Base-by-base conservation (phyloP, 2,888 invertebrate genomes). In the Hetaerina titia region DNA sequence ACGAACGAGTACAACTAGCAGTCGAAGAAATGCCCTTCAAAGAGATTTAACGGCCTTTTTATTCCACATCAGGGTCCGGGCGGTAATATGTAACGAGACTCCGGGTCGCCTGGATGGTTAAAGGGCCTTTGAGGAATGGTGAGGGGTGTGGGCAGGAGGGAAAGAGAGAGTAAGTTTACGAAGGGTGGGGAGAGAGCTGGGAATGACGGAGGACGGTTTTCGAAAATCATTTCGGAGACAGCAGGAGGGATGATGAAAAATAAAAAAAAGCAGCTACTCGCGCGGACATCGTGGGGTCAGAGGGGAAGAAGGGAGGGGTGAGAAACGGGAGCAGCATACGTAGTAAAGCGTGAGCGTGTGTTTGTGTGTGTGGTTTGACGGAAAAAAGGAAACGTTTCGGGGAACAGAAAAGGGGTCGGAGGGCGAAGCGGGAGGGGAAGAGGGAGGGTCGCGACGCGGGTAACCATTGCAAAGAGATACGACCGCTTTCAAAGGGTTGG, bases 381-480 rank as follows among this genome's bases (percentile, higher is more conserved):
- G 69, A 92, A 69, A 90, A 90, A 90, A 90, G 60, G 90, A 90
- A 89, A 19, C 11, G 31, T 81, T 81, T 81, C 25, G 81, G 60
- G 17, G 60, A 17, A 17, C 60, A 31, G 81, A 89, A n/a, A 64
- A n/a, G 69, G 56, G 74, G 92, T 11, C 57, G 9, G 64, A 56
- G 45, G 15, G 22, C 31, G 89, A 22, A 0, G 89, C 9, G 57
- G 57, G 45, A 13, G 19, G 92, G 69, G 45, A 69, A n/a, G 56
- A 7, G 89, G 45, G 45, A 22, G 56, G 69, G 64, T n/a, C 13
- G 92, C 69, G 69, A 45, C 92, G 56, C 92, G 92, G 69, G 92
- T 92, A 92, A 92, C 92, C 92, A 92, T 92, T 69, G 69, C 69
- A 92, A 92, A 92, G 92, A 92, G 92, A 92, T 92, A 92, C 92